Conservation (phyloP, 2,113 vertebrate species). For the Centrocercus urophasianus region DNA sequence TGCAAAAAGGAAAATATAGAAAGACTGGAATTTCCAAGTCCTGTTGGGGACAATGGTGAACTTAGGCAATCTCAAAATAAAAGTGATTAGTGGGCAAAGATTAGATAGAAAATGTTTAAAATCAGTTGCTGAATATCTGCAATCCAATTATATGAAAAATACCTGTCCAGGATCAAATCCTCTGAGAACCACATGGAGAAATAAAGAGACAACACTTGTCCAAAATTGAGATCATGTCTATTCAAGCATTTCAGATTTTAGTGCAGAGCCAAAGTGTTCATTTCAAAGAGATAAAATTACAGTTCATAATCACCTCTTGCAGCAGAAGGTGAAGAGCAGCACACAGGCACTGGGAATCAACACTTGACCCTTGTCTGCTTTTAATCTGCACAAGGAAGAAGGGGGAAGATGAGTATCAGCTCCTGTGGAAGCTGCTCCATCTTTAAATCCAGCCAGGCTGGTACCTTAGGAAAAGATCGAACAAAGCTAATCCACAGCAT, state of each 20-base stretch:
- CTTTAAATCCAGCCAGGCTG: not conserved
- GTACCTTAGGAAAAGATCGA: not conserved
- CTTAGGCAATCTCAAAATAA: not conserved
- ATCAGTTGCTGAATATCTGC: not conserved
- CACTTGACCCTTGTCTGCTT: not conserved
- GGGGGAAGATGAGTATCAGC: not conserved
- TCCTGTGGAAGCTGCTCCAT: rapidly evolving
- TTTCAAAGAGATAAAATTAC: not conserved
- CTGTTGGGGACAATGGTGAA: not conserved
- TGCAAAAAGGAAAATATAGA: not conserved
- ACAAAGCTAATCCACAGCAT: not conserved
- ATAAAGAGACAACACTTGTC: not conserved
- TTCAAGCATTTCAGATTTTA: not conserved
- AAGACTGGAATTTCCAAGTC: not conserved
- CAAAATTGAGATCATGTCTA: not conserved
- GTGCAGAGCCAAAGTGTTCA: not conserved
- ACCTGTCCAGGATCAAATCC: not conserved
- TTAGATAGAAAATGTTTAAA: not conserved
- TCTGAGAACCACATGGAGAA: not conserved
- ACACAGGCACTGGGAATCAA: not conserved
- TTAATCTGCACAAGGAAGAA: not conserved
- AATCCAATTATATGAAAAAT: not conserved
- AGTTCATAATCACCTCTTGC: not conserved
- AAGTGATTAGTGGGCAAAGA: not conserved
- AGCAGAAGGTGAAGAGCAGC: not conserved